Percentiles rank a stretch among this genome's conserved stretches.
These are phyloP conservation scores for Melipona bicolor DNA, from an alignment of 2,888 invertebrate species.

Conservation along the genomic window DNA sequence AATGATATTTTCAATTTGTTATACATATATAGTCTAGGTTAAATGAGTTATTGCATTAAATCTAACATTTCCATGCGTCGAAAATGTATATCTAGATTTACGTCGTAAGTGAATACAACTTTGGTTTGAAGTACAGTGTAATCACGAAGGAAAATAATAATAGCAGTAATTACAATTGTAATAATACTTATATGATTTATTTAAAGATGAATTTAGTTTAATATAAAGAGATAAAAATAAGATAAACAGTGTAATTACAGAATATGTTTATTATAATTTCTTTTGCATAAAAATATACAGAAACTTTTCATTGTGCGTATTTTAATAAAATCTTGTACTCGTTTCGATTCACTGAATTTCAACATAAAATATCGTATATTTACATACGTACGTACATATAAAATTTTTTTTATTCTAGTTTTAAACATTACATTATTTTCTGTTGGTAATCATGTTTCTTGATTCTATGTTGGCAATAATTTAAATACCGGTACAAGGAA, in stretches of 20 bases:
- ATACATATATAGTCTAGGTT: slow-evolving; percentile 32
- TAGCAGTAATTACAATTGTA: slow-evolving; percentile 39
- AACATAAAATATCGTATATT: background rate
- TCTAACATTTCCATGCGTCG: slow-evolving; percentile 34
- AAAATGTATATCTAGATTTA: slow-evolving; percentile 43
- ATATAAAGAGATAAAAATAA: slow-evolving; percentile 2
- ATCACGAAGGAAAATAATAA: slow-evolving; percentile 37
- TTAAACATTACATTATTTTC: background rate
- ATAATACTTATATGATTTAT: slow-evolving; percentile 42
- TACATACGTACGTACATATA: background rate
- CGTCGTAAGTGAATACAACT: slow-evolving; percentile 23
- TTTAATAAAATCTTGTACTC: background rate
- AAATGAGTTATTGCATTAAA: slow-evolving; percentile 29
- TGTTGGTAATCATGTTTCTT: background rate
- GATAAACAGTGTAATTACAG: background rate
- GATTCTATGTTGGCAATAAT: slow-evolving; percentile 18
- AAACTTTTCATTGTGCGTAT: background rate
- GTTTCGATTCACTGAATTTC: background rate
- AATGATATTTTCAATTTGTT: slow-evolving; percentile 36
- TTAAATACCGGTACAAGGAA: background rate
- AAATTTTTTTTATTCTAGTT: background rate
- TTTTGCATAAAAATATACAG: background rate
- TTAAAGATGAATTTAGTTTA: slow-evolving; percentile 21
- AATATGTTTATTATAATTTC: slow-evolving; percentile 6
- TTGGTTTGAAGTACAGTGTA: slow-evolving; percentile 34